These are phyloP conservation scores for Nesometra sesokonis DNA, from an alignment of 35 echinoderm and acorn worm species.

Conservation along the genomic window DNA sequence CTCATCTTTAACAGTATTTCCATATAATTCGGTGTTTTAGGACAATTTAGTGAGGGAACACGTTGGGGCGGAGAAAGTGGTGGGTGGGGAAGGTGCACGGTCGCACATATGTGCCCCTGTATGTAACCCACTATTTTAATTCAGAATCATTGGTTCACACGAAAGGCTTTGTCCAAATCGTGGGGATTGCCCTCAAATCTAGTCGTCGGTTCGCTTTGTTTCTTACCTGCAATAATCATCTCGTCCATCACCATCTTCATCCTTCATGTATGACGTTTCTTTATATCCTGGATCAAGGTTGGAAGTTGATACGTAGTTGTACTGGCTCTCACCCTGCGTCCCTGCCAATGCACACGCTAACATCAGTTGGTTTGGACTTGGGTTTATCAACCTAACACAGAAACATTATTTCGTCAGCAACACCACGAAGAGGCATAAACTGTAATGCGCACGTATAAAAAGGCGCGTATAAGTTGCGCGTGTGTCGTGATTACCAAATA, in stretches of 20 bases:
- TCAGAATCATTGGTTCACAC: background rate
- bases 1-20: too few relatives aligned
- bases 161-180: background rate
- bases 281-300: constrained; percentile 51
- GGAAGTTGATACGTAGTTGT: constrained; percentile 61
- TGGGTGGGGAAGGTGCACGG: too few relatives aligned
- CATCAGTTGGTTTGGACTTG: background rate
- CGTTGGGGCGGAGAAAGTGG: too few relatives aligned
- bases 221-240: constrained; percentile 93
- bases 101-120: too few relatives aligned
- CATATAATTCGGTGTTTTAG: too few relatives aligned
- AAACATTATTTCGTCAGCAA: background rate
- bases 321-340: constrained; percentile 52
- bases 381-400: constrained; percentile 12
- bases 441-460: too few relatives aligned
- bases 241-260: constrained; percentile 82
- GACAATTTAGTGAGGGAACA: too few relatives aligned
- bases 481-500: too few relatives aligned
- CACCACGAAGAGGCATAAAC: too few relatives aligned
- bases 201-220: background rate
- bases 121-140: background rate
- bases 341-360: constrained; percentile 71
- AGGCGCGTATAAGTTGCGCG: too few relatives aligned
- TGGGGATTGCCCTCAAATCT: background rate
- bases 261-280: constrained; percentile 96